phyloP scores from a whole-genome alignment of 2,888 invertebrate genomes.

The Diarsia mendica region DNA sequence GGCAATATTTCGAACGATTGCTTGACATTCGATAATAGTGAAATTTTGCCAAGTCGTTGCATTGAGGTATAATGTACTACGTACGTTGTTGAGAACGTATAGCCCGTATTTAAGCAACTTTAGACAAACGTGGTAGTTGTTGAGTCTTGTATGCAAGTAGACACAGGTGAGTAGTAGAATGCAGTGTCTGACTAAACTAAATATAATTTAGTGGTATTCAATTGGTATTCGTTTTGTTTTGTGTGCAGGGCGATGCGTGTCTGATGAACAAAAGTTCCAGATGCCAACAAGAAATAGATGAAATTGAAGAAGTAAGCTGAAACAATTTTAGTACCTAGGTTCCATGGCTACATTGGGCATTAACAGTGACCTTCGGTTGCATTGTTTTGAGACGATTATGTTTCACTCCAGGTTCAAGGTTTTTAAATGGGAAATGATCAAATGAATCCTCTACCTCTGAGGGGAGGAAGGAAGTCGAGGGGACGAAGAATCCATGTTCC shows the following conservation, averaged over 20 bases:
- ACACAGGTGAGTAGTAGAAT: background rate
- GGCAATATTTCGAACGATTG: too few species aligned
- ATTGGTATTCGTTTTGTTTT: slow-evolving; percentile 5
- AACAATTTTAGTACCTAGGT: background rate
- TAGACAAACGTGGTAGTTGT: background rate
- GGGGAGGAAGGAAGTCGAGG: too few species aligned
- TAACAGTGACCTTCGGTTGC: background rate
- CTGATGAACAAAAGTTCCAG: slow-evolving; percentile 71
- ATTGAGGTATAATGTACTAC: too few species aligned
- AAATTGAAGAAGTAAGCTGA: slow-evolving; percentile 65
- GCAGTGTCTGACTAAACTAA: background rate
- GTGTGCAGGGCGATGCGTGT: slow-evolving; percentile 81
- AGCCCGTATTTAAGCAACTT: too few species aligned
- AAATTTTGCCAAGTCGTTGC: too few species aligned
- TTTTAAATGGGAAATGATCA: too few species aligned
- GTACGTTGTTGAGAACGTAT: too few species aligned
- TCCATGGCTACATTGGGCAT: background rate
- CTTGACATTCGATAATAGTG: too few species aligned
- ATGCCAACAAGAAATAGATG: slow-evolving; percentile 68
- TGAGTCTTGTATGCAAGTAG: background rate
- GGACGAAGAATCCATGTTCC: too few species aligned
- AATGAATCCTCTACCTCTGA: too few species aligned
- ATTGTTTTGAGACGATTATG: background rate
- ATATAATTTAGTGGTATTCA: background rate
- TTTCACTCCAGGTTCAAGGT: background rate